These are phyloP conservation scores for Channallabes apus DNA, from an alignment of 2,797 vertebrate genomes.

Conservation along the genomic window DNA sequence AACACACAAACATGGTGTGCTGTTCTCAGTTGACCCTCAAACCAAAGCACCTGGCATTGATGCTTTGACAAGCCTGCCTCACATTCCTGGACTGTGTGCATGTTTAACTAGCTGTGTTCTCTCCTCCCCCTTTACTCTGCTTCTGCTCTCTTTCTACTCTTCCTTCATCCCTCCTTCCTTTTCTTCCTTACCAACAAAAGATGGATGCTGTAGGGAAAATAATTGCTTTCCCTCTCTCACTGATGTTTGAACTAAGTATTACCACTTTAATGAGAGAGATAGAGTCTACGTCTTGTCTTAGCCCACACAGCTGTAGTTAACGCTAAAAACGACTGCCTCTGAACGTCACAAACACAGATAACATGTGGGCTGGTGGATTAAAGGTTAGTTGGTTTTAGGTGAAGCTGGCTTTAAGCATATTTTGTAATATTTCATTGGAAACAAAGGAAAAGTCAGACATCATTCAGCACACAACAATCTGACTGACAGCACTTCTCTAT, in stretches of 20 bases:
- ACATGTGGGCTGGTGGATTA: background rate
- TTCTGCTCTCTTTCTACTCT: slow-evolving; percentile 27
- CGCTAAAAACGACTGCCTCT: background rate
- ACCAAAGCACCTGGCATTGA: slow-evolving; percentile 47
- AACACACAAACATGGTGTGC: slow-evolving; percentile 45
- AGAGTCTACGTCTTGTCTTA: slow-evolving; percentile 27
- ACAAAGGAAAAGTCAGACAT: slow-evolving; percentile 1
- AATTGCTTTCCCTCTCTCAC: slow-evolving; percentile 63
- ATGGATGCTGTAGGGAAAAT: slow-evolving; percentile 62
- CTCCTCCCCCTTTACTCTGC: slow-evolving; percentile 15
- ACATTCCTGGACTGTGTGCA: slow-evolving; percentile 68
- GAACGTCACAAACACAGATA: background rate
- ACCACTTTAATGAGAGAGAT: slow-evolving; percentile 67
- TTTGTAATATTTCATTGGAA: slow-evolving; percentile 10
- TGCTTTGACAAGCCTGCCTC: slow-evolving; percentile 45
- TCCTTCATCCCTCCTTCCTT: slow-evolving; percentile 63
- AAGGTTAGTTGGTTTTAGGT: background rate
- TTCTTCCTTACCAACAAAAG: slow-evolving; percentile 61
- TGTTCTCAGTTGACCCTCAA: slow-evolving; percentile 47
- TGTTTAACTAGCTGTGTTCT: slow-evolving; percentile 66
- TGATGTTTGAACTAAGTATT: slow-evolving; percentile 60
- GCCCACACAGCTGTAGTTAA: slow-evolving; percentile 34
- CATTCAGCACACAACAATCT: slow-evolving; percentile 1
- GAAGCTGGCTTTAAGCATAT: background rate
- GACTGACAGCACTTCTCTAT: slow-evolving; percentile 1